These are phyloP conservation scores for Tenthredo livida DNA, from an alignment of 2,888 invertebrate genomes.

Conservation along the genomic window DNA sequence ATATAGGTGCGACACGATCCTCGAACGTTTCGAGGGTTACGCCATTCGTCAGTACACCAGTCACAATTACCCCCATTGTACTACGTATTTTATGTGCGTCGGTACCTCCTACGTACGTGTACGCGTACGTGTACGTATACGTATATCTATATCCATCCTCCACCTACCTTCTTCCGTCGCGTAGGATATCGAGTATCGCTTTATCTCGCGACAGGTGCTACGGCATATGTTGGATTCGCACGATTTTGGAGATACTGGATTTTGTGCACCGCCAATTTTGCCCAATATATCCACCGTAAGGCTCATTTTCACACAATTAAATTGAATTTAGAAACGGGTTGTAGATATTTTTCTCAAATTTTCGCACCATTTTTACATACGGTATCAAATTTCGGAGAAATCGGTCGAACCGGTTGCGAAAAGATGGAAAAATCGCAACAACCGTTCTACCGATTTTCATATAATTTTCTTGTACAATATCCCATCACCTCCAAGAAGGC, in stretches of 20 bases:
- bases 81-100: constrained; percentile 55
- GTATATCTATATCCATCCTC: neutral
- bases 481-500: no score
- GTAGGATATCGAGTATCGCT: neutral
- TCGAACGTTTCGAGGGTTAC: constrained; percentile 49
- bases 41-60: constrained; percentile 70
- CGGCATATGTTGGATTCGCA: constrained; percentile 37
- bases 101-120: neutral
- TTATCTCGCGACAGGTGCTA: constrained; percentile 46
- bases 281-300: neutral
- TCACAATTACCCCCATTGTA: constrained; percentile 74
- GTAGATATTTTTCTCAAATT: neutral
- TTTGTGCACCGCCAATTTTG: neutral
- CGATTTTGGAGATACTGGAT: neutral
- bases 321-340: neutral
- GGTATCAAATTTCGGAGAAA: neutral
- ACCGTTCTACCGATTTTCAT: no score
- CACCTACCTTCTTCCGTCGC: constrained; percentile 13
- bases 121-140: no score
- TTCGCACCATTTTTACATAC: neutral
- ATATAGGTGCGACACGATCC: constrained; percentile 38
- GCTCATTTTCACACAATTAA: neutral
- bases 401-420: neutral
- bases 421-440: neutral
- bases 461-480: no score